Evolutionary conservation across 2,888 invertebrate genomes (phyloP), one percentile per base, ranked within the genome.

Genomic region (Clivina fossor): DNA sequence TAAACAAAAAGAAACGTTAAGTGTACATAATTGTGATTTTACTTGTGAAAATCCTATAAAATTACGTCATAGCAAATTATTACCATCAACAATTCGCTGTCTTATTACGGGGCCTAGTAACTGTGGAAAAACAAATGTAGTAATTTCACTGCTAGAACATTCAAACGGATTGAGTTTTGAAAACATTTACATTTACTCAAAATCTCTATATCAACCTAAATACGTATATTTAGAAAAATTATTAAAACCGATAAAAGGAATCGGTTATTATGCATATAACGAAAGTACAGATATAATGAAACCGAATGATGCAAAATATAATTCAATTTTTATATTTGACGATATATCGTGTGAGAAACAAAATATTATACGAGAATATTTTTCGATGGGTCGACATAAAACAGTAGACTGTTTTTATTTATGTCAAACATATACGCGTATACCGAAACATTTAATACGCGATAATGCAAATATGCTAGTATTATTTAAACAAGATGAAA

Each of bases 251-350:
- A 46, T 66, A 9, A 56, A 60, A 22, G 64, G 58, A 22, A 57
- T 66, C 4, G 57, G 56, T 9, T 66, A 62, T 59, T 60, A 57
- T 41, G 22, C 56, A 33, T 56, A 60, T 53, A 22, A 9, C 9
- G 33, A 43, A 3, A 58, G 59, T 35, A 57, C 59, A 18, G 58
- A 63, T 22, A 56, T 65, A 5, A 32, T 58, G 15, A 13, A 50
- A 16, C 59, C 63, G 1, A 5, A 60, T 9, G 53, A 63, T 20
- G 65, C 66, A 2, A 61, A 62, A 61, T 30, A 51, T 47, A 63
- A 66, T 59, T 68, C 68, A n/a, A 61, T 71, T 8, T 63, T 72
- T 48, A 69, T 72, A 47, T 71, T 72, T 57, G 69, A 71, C 61
- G 69, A 71, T 64, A 65, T 71, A 13, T 63, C 66, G n/a, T 69